Base-by-base conservation (phyloP, 2,797 vertebrate genomes). In the Mormyrops boulengeri region DNA sequence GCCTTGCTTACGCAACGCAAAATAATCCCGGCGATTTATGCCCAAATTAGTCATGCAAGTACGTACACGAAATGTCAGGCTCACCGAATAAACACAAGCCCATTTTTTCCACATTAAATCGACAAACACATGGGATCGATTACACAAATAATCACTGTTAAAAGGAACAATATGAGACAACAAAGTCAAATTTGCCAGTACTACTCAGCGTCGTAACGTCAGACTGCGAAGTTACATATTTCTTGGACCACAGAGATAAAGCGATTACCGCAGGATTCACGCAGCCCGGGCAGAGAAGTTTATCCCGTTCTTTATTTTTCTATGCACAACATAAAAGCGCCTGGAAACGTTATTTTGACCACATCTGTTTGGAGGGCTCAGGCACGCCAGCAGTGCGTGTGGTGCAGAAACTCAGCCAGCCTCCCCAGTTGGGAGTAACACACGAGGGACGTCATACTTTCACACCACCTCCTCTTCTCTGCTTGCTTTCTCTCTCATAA, bases 31-130 rank as follows among this genome's bases (percentile, higher is more conserved):
- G 57, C 14, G 87, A 47, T 88, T 88, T 88, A 34, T 87, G n/a
- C 34, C 17, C 86, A 17, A 3, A 14, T 0, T 8, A 60, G 52
- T 87, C 52, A 60, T 87, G 86, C 60, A 88, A 66, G 87, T 44
- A 30, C 52, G 87, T n/a, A 30, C 34, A 69, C 11, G 60, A 69
- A 69, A 88, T 26, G 87, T 69, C 38, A 66, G 55, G 0, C 38
- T 47, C 41, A 60, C 11, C 69, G 38, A 22, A 66, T 77, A 85
- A 62, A 66, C 55, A 34, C 44, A 14, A 49, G 47, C 47, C 41
- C 34, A 69, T 17, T 86, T 86, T 88, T 89, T 89, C 89, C 57
- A 89, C 57, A 86, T 69, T 89, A 86, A 85, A 62, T 52, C 9
- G 44, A 69, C 47, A 69, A 86, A 89, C 89, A 87, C 62, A 19